These are phyloP conservation scores for Drosophila pseudotakahashii DNA, from an alignment of 2,888 invertebrate species.

Conservation along the genomic window DNA sequence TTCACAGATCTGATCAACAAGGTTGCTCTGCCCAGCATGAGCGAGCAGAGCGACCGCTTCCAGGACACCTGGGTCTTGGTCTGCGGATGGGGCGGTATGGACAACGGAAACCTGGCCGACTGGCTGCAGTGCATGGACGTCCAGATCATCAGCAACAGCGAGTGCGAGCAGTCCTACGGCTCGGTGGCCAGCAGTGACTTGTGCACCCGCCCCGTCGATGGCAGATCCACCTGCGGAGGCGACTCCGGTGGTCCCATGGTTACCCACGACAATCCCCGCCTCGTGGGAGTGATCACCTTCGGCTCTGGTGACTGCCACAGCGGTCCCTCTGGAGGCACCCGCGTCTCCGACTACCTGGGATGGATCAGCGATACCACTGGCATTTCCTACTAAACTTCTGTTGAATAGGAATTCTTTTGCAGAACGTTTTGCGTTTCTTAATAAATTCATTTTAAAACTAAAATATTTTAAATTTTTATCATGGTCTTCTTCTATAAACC, in stretches of 20 bases:
- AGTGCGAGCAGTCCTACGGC: conserved; percentile 15
- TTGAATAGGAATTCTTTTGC: no score
- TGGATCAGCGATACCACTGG: conserved; percentile 67
- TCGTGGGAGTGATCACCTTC: conserved; percentile 72
- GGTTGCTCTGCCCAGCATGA: conserved; percentile 53
- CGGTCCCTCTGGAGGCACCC: conserved; percentile 62
- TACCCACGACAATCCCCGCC: conserved; percentile 45
- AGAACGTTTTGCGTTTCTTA: no score
- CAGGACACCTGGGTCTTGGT: conserved; percentile 72
- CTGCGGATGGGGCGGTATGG: conserved; percentile 84
- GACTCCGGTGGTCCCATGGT: conserved; percentile 81
- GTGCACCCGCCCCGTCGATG: conserved; percentile 54
- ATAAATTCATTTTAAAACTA: no score
- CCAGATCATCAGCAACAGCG: conserved; percentile 76
- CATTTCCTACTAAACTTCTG: conserved; percentile 47
- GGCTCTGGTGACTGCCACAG: conserved; percentile 41
- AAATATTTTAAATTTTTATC: no score
- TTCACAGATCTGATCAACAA: conserved; percentile 47
- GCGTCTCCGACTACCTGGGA: conserved; percentile 58
- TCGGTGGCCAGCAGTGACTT: conserved; percentile 44
- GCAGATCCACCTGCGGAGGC: conserved; percentile 67
- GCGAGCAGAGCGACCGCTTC: conserved; percentile 61
- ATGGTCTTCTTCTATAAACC: no score
- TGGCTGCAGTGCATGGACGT: conserved; percentile 81
- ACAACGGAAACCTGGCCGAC: conserved; percentile 53